A percentile compares a stretch with the other conserved stretches of the same genome.
Conservation (phyloP, 2,888 invertebrate genomes). For the Tanypteryx hageni region DNA sequence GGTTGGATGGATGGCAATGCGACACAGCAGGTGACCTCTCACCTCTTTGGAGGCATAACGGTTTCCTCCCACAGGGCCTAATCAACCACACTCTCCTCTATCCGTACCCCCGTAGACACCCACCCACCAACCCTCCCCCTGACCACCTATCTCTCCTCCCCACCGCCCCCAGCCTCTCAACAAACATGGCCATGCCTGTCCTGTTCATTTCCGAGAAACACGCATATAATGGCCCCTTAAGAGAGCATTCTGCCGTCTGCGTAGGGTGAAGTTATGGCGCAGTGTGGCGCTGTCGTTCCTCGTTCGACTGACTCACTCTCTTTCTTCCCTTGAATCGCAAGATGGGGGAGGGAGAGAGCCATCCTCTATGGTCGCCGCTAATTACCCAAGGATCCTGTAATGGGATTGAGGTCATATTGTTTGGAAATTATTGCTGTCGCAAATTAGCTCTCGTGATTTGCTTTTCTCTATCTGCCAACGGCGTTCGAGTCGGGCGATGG, state of each 20-base stretch:
- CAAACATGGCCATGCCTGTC: slow-evolving; percentile 24
- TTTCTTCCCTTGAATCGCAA: too few relatives aligned
- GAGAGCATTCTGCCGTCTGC: slow-evolving; percentile 25
- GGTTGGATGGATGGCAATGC: slow-evolving; percentile 11
- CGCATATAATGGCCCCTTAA: slow-evolving; percentile 30
- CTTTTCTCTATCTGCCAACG: too few relatives aligned
- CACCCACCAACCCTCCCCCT: too few relatives aligned
- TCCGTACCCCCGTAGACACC: neutral
- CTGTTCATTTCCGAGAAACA: slow-evolving; percentile 28
- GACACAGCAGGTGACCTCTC: slow-evolving; percentile 32
- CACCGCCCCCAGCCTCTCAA: slow-evolving; percentile 8
- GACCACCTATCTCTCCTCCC: neutral
- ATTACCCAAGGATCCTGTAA: neutral
- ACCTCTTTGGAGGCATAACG: slow-evolving; percentile 21
- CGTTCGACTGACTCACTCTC: slow-evolving; percentile 2
- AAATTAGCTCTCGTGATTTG: too few relatives aligned
- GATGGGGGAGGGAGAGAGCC: too few relatives aligned
- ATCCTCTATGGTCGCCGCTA: neutral
- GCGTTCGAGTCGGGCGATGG: too few relatives aligned
- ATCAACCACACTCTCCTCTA: neutral
- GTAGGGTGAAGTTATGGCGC: slow-evolving; percentile 11
- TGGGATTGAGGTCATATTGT: neutral
- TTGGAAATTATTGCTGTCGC: too few relatives aligned
- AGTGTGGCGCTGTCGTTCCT: slow-evolving; percentile 6
- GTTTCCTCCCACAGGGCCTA: slow-evolving; percentile 27